Evolutionary conservation across 2,113 vertebrate species (phyloP).

Genomic region (Elephas maximus): DNA sequence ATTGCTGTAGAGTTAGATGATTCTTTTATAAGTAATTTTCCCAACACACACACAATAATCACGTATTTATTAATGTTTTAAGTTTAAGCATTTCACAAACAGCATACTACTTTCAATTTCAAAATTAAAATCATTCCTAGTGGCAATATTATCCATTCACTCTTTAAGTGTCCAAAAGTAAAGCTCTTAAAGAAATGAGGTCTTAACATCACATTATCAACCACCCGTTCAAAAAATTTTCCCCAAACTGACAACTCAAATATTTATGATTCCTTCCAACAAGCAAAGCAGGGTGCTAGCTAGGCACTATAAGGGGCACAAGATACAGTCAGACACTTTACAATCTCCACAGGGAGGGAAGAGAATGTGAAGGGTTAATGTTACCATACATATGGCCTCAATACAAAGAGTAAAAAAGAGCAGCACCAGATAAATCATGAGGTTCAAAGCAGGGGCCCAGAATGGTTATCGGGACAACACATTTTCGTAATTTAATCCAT

Average conservation of each 20-base stretch:
- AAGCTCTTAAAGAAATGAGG: constrained; percentile 28
- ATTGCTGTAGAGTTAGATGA: background rate
- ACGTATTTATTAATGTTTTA: background rate
- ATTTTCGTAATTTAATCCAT: constrained; percentile 27
- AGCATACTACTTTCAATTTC: background rate
- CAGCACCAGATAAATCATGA: background rate
- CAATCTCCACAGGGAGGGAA: background rate
- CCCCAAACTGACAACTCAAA: constrained; percentile 1
- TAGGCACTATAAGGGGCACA: background rate
- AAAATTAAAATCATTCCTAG: constrained; percentile 19
- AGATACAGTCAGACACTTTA: background rate
- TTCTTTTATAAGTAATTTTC: constrained; percentile 45
- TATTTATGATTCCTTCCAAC: constrained; percentile 37
- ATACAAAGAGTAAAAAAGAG: constrained; percentile 12
- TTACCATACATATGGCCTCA: background rate
- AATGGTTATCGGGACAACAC: background rate
- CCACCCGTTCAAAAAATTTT: background rate
- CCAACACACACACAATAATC: background rate
- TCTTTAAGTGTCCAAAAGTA: constrained; percentile 23
- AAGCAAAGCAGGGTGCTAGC: constrained; percentile 24
- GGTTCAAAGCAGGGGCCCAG: background rate
- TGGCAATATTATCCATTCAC: background rate
- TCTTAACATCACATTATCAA: background rate
- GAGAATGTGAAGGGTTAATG: background rate
- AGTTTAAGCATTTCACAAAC: constrained; percentile 43